Base-by-base conservation (phyloP, 2,113 vertebrate species). In the Drymodes brunneopygia region DNA sequence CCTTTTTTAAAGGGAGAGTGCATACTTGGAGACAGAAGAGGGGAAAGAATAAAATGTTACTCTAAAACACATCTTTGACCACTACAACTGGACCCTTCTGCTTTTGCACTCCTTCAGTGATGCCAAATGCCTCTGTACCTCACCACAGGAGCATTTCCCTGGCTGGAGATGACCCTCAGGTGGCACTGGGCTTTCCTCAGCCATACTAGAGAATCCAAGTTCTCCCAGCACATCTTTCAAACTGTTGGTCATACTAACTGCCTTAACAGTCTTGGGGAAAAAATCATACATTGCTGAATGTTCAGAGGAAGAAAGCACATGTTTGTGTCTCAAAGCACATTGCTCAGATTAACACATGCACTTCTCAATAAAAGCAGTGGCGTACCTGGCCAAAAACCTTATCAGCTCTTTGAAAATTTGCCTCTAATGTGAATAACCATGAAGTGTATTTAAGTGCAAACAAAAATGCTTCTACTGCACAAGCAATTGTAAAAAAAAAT, bases 401-500 rank as follows among this genome's bases (percentile, higher is more conserved):
- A 88, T 78, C 84, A 96, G 57, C 90, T 90, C 81, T 95, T 97
- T 96, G 91, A 98, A 97, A 95, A 95, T 56, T 83, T 91, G 83
- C 86, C 94, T 86, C 62, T 91, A 95, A 94, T 94, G 81, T 96
- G 94, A 97, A 90, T 94, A 94, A 60, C 91, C 87, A 38, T 86
- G 77, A 94, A 96, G 71, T 42, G 57, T 78, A 86, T 83, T 93
- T 81, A 92, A 95, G 92, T 91, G 89, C 92, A 92, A 89, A 86
- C 8, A 56, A 97, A 90, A 69, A n/a, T 29, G 38, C 92, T 95
- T 97, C 96, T 97, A 81, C 70, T 90, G 92, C 69, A 86, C 90
- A 51, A 95, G 91, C 66, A 96, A 86, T 74, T 93, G 95, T 97
- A 97, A 98, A 98, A 98, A 97, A 97, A 97, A 97, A 96, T 57